Conservation (phyloP, 2,797 vertebrate genomes). For the Lepidocolaptes lacrymiger region DNA sequence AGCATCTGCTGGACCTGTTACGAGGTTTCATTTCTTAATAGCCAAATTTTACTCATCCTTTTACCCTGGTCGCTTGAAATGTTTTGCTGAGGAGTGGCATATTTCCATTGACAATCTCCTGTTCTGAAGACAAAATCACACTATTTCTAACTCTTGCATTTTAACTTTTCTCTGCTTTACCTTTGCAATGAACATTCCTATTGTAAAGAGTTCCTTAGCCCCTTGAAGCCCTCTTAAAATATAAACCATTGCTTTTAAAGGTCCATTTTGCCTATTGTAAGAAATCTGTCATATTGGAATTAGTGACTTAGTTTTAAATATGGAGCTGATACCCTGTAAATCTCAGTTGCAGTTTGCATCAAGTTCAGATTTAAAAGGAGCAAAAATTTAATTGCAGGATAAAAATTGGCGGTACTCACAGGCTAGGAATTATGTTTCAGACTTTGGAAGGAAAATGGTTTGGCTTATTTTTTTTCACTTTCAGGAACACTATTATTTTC, state of each 20-base stretch:
- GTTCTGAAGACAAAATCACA: not conserved
- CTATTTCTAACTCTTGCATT: not conserved
- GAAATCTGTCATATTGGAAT: not conserved
- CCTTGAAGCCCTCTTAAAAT: not conserved
- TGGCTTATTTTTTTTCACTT: slow-evolving; percentile 44
- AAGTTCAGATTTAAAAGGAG: slow-evolving; percentile 30
- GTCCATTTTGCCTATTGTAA: not conserved
- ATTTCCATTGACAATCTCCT: not conserved
- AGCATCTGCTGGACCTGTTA: not conserved
- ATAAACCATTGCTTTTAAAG: not conserved
- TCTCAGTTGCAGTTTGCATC: not conserved
- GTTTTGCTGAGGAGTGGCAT: not conserved
- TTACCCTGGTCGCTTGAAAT: not conserved
- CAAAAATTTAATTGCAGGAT: not conserved
- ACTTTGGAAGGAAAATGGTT: slow-evolving; percentile 32
- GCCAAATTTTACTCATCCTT: not conserved
- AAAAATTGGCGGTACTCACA: not conserved
- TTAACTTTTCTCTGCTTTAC: not conserved
- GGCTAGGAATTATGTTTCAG: slow-evolving; percentile 53
- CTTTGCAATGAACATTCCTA: not conserved
- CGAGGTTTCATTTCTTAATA: not conserved
- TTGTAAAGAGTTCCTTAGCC: not conserved
- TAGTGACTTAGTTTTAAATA: not conserved
- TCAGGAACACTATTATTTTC: slow-evolving; percentile 34
- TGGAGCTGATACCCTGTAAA: not conserved